These are phyloP conservation scores for Ia io DNA, from an alignment of 2,113 vertebrate genomes.

Conservation along the genomic window DNA sequence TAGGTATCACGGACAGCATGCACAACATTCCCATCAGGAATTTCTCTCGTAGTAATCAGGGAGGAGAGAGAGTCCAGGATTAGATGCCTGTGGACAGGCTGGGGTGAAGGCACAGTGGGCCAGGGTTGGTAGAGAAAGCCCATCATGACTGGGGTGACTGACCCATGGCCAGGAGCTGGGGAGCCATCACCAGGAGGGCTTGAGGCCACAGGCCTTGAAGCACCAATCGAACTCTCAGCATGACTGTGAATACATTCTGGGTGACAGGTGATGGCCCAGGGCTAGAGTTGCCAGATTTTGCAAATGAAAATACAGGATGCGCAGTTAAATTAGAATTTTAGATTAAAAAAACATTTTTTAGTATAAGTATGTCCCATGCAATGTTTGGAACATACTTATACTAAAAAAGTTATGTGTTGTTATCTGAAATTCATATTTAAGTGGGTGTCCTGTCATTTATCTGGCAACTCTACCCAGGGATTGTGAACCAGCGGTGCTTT, in stretches of 20 bases:
- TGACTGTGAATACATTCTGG: neutral
- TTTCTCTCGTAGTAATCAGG: neutral
- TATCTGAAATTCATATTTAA: constrained; percentile 2
- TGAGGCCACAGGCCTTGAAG: neutral
- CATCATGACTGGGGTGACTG: neutral
- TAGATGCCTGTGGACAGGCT: neutral
- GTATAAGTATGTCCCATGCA: neutral
- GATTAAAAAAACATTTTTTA: neutral
- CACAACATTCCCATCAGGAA: neutral
- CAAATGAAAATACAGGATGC: constrained; percentile 12
- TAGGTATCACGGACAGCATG: neutral
- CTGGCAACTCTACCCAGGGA: neutral
- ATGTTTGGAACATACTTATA: neutral
- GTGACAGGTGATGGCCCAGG: neutral
- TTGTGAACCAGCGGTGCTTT: too few species aligned
- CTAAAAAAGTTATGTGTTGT: neutral
- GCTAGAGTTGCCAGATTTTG: neutral
- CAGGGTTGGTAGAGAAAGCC: neutral
- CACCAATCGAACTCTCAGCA: neutral
- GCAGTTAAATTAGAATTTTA: constrained; percentile 1
- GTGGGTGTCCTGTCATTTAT: neutral
- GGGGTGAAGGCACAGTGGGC: neutral
- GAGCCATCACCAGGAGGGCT: neutral
- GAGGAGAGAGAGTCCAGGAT: neutral
- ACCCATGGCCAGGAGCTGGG: neutral